These are phyloP conservation scores for Anthopleura sola DNA, from an alignment of 64 coral and sea anemone species.

Conservation along the genomic window DNA sequence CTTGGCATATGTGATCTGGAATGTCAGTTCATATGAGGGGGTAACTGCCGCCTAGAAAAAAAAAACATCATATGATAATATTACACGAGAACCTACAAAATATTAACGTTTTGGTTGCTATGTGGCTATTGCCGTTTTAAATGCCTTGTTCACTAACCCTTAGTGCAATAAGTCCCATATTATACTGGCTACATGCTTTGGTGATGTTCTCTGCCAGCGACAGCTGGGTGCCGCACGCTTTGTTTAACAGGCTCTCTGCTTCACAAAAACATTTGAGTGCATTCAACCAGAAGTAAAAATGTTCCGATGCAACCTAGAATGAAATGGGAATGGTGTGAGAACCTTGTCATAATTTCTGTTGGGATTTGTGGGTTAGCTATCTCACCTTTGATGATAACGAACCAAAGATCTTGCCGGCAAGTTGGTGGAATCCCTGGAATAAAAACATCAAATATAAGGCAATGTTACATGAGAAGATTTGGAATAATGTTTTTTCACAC, in stretches of 20 bases:
- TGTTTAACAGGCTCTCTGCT: conserved; percentile 62
- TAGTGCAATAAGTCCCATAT: conserved; percentile 83
- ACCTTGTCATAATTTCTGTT: too few species aligned
- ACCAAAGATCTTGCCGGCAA: conserved; percentile 47
- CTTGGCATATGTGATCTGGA: conserved; percentile 66
- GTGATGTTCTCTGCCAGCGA: conserved; percentile 59
- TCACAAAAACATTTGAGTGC: conserved; percentile 81
- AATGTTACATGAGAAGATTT: too few species aligned
- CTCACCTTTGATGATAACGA: conserved; percentile 48
- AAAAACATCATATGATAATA: conserved; percentile 1
- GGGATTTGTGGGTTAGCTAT: too few species aligned
- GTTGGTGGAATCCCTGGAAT: conserved; percentile 37
- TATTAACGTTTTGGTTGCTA: too few species aligned
- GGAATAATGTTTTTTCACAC: too few species aligned
- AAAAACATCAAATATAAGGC: not conserved
- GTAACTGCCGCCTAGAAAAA: conserved; percentile 75
- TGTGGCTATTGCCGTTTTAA: not conserved
- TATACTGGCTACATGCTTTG: conserved; percentile 69
- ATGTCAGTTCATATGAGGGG: conserved; percentile 60
- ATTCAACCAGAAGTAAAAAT: conserved; percentile 89
- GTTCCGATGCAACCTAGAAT: conserved; percentile 88
- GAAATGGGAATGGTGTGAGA: not conserved
- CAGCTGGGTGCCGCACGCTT: conserved; percentile 46
- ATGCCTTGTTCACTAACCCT: conserved; percentile 40
- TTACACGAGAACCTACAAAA: too few species aligned